Evolutionary conservation across 2,113 vertebrate species (phyloP), one percentile per base, ranked within the genome.

Genomic region (Cettia cetti): DNA sequence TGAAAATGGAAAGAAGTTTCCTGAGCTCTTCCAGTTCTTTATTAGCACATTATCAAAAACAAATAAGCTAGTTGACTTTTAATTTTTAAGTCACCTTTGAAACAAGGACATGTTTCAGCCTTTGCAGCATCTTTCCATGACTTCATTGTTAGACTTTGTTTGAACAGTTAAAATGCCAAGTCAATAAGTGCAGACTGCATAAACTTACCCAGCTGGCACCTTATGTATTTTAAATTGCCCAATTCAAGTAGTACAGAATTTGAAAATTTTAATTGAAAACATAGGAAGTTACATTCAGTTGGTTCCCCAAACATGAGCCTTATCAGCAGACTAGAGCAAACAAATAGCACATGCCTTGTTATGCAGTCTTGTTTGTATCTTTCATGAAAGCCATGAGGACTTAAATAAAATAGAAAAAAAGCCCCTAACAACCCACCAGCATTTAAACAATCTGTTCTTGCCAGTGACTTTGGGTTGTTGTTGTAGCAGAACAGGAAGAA

Each of bases 111-210:
- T 21, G 10, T 77, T 95, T 88, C 82, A 88, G 52, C 50, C 31
- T 90, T 90, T 82, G 39, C 81, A 71, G 23, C 31, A 18, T 70
- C 80, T 90, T 90, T 89, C 78, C n/a, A 31, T 93, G 4, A 90
- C 74, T 89, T 80, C 60, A 87, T 72, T 82, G 85, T 93, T 92
- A 70, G 61, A 33, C 35, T 74, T 90, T 68, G 84, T 96, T 95
- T 94, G 64, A 90, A 74, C 35, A 81, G 52, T 71, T 78, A 40
- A 83, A 92, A 64, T 71, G 39, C 76, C 72, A 92, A 37, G 72
- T 75, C 82, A 70, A 42, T 84, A 56, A 86, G 42, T 75, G 23
- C 56, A 83, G 71, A n/a, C 40, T 86, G 27, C 66, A 68, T 89
- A 78, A 90, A 64, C 13, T 35, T 76, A 86, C 28, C 42, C 68